Base-by-base conservation (phyloP, 2,113 vertebrate species). In the Psettodes erumei region DNA sequence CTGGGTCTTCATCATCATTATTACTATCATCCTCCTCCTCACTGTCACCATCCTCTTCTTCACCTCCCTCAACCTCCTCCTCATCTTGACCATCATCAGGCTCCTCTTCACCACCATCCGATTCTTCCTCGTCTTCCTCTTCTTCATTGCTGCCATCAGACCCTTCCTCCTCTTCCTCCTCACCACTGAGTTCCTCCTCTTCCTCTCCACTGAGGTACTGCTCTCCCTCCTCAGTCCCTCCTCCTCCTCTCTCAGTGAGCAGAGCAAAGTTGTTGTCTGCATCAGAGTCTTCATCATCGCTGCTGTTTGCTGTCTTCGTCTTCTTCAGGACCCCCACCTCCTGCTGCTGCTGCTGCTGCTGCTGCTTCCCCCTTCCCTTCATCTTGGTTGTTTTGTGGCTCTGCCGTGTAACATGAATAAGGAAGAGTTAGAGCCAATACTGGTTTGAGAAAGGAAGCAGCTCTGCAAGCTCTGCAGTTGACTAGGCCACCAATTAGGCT, bases 261-360 rank as follows among this genome's bases (percentile, higher is more conserved):
- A 88, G 76, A 5, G 75, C 25, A 2, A 67, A 84, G 74, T 89
- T 86, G 60, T 30, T 84, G 71, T 89, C 89, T 13, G 53, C 67
- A 12, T 87, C 88, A 8, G 85, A 83, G 53, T 69, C 85, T 13
- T 77, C 78, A 0, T 85, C 88, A 0, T 63, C 64, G 5, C 69
- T 81, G 67, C 64, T 61, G 59, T 47, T 74, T 1, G 19, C 40
- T 1, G 5, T 25, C 25, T 6, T 28, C 16, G 0, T 50, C 70
- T 25, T 58, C 56, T 78, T 50, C 0, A 9, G 40, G 38, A 13
- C n/a, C 0, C 0, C 18, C 27, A 1, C 3, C 27, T 37, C 4
- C 5, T 1, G 28, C 3, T 2, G n/a, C n/a, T n/a, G n/a, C n/a
- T n/a, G 42, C 42, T 18, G 32, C 67, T 33, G 64, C 56, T 65